phyloP scores from a whole-genome alignment of 2,113 vertebrate species.

The Tenebrosternarchus preto region DNA sequence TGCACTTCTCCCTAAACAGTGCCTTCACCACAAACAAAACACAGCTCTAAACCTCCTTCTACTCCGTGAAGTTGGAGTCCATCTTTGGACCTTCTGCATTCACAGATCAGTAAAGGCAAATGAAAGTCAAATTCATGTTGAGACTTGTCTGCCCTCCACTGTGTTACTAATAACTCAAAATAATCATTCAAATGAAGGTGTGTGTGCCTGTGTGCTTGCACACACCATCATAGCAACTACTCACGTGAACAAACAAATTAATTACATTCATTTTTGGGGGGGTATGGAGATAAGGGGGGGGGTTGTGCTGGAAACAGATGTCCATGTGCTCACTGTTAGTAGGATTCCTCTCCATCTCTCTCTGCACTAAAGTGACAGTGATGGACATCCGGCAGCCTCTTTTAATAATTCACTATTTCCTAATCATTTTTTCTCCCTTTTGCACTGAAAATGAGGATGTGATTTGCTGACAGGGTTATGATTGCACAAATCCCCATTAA shows the following conservation, averaged over 20 bases:
- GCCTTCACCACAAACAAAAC: background rate
- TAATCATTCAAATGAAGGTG: constrained; percentile 22
- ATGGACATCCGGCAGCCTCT: constrained; percentile 77
- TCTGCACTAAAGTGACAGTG: constrained; percentile 78
- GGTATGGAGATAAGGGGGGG: constrained; percentile 40
- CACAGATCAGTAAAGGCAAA: constrained; percentile 21
- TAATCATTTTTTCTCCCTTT: constrained; percentile 57
- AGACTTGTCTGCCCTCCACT: constrained; percentile 38
- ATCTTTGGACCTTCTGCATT: constrained; percentile 12
- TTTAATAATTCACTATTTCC: constrained; percentile 77
- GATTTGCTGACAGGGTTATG: constrained; percentile 62
- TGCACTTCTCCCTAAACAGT: constrained; percentile 30
- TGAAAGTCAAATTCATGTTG: constrained; percentile 8
- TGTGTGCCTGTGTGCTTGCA: constrained; percentile 32
- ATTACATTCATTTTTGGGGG: constrained; percentile 62
- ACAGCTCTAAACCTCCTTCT: background rate
- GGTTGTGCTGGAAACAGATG: constrained; percentile 71
- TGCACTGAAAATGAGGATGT: constrained; percentile 60
- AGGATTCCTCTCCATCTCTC: constrained; percentile 70
- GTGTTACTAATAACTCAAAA: constrained; percentile 30
- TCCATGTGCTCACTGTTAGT: constrained; percentile 72
- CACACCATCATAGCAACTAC: constrained; percentile 42
- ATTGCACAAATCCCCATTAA: constrained; percentile 62
- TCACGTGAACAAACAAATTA: constrained; percentile 70
- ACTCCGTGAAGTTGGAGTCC: background rate